Evolutionary conservation across 2,113 vertebrate species (phyloP), one percentile per base, ranked within the genome.

Genomic region (Nycticebus coucang): DNA sequence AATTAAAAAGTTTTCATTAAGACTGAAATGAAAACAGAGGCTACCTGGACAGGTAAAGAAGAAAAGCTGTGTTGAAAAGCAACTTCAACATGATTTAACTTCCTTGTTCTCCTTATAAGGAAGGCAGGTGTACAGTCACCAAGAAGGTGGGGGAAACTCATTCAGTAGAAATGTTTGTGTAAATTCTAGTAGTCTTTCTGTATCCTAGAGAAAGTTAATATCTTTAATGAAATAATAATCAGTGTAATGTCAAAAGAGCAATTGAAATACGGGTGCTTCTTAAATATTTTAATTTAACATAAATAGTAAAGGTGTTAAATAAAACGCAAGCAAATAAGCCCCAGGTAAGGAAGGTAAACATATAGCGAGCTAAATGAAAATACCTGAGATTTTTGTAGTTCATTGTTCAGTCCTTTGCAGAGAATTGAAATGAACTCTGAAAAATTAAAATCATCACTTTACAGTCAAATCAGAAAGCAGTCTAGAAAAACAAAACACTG

Each of bases 101-200:
- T 99, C 99, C 99, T 99, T 98, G 98, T 99, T 99, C 97, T 97
- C 98, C 98, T 98, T 99, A 99, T 99, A 99, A 98, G 98, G 98
- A 98, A 98, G 64, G 97, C 99, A 99, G 99, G 99, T 99, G 99
- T 98, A 97, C 91, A 62, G 87, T 95, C 95, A 97, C 95, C 96
- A 97, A 98, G 98, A 97, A 98, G 98, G 97, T 97, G 98, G 98
- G 97, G 97, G 98, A 97, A 98, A 98, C 97, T 98, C 98, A 96
- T 98, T 97, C 98, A 98, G 98, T 96, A 97, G 97, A 97, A 97
- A 97, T 94, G 97, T 97, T 94, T 98, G 71, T 96, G 92, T 97
- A 94, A 96, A 2, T 80, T 96, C 91, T 97, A 80, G 66, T 91
- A 91, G 97, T 94, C 35, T 69, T 83, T 93, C 98, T 91, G 96